Evolutionary conservation across 2,113 vertebrate genomes (phyloP).

Genomic region (Prolemur simus): DNA sequence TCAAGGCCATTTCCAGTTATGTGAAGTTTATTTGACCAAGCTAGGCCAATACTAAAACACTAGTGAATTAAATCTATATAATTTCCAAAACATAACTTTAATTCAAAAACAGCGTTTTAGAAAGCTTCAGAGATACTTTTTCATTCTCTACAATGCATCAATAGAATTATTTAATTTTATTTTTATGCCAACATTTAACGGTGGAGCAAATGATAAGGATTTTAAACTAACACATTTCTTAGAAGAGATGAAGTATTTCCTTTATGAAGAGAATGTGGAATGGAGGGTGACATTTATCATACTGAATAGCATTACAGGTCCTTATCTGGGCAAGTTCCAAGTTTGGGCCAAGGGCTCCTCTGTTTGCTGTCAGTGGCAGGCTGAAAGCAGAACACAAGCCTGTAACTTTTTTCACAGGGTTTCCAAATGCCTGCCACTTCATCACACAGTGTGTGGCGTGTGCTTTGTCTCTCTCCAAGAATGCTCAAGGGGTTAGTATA

Average conservation of each 20-base stretch:
- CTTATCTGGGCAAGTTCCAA: neutral
- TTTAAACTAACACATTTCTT: neutral
- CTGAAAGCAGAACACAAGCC: slow-evolving; percentile 35
- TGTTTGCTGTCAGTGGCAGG: slow-evolving; percentile 49
- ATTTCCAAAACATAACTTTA: neutral
- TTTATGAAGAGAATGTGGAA: neutral
- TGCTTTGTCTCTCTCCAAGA: slow-evolving; percentile 51
- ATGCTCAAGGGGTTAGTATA: slow-evolving; percentile 68
- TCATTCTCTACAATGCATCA: neutral
- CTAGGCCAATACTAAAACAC: neutral
- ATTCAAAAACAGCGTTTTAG: neutral
- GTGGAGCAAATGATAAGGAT: neutral
- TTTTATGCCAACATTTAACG: neutral
- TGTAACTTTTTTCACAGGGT: slow-evolving; percentile 41
- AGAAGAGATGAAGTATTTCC: neutral
- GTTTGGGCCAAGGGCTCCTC: neutral
- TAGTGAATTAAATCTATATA: neutral
- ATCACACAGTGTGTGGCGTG: neutral
- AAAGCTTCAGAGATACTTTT: neutral
- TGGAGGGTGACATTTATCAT: neutral
- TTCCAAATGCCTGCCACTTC: slow-evolving; percentile 45
- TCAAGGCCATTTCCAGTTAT: neutral
- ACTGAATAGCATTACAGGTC: neutral
- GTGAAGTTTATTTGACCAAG: neutral
- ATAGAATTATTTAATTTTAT: neutral